phyloP scores from a whole-genome alignment of 2,797 vertebrate genomes.

The Odontamblyopus lacepedii region DNA sequence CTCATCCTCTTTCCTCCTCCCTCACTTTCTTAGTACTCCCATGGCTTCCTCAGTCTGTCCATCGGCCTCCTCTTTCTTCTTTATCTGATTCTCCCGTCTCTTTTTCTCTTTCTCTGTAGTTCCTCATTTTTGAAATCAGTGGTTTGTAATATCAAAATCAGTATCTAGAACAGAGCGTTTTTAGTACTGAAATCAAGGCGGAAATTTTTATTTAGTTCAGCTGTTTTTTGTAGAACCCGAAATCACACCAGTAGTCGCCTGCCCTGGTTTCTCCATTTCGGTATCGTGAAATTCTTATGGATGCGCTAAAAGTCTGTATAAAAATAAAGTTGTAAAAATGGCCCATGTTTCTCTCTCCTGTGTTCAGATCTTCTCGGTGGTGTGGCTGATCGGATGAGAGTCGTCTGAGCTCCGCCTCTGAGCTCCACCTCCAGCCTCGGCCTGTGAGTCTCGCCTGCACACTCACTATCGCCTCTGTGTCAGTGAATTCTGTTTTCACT shows the following conservation, averaged over 20 bases:
- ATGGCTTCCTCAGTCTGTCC: not conserved
- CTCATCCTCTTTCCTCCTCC: not conserved
- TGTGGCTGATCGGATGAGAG: constrained; percentile 75
- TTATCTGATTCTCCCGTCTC: not conserved
- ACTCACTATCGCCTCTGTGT: too few relatives aligned
- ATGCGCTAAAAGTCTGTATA: not conserved
- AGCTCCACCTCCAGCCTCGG: not conserved
- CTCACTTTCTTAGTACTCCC: not conserved
- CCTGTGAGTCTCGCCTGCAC: too few relatives aligned
- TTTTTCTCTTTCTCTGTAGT: not conserved
- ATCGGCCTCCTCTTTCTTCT: not conserved
- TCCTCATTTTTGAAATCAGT: too few relatives aligned
- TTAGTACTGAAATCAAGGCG: too few relatives aligned
- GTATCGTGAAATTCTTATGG: not conserved
- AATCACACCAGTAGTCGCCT: too few relatives aligned
- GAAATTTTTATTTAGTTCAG: too few relatives aligned
- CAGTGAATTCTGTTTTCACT: too few relatives aligned
- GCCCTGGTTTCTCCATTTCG: not conserved
- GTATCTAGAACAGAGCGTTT: too few relatives aligned
- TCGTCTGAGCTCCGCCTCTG: not conserved
- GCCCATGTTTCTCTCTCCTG: constrained; percentile 9
- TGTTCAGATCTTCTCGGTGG: constrained; percentile 57
- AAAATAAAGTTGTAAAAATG: not conserved
- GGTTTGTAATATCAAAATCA: too few relatives aligned
- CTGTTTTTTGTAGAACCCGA: too few relatives aligned